A percentile compares a stretch with the other conserved stretches of the same genome.
Conservation (phyloP, 2,888 invertebrate species). For the Arctia plantaginis region DNA sequence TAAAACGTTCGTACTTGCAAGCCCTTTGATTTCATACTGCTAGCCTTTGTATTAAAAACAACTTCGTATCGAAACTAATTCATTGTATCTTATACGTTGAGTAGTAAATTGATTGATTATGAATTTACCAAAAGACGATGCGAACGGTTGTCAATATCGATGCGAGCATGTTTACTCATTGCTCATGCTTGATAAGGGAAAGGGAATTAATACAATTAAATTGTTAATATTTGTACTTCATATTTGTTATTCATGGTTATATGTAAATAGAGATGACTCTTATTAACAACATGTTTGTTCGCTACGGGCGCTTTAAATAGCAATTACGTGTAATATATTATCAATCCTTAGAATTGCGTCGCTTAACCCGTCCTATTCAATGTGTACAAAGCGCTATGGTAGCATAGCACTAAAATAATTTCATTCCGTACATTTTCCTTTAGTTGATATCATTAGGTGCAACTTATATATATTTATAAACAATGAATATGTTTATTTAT, state of each 20-base stretch:
- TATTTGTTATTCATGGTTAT: constrained; percentile 27
- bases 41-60: constrained; percentile 24
- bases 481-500: not conserved
- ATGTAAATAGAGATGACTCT: constrained; percentile 26
- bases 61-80: not conserved
- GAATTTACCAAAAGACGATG: not conserved
- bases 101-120: not conserved
- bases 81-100: not conserved
- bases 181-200: constrained; percentile 25
- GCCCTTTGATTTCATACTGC: constrained; percentile 74
- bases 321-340: constrained; percentile 11
- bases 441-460: constrained; percentile 34
- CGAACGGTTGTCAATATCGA: constrained; percentile 15
- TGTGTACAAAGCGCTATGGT: constrained; percentile 3
- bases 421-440: constrained; percentile 40
- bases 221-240: constrained; percentile 32
- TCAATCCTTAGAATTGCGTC: constrained; percentile 14
- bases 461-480: not conserved
- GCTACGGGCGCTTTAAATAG: constrained; percentile 12
- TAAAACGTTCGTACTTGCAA: constrained; percentile 79
- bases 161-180: constrained; percentile 8
- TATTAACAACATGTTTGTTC: constrained; percentile 21
- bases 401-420: constrained; percentile 3
- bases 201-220: constrained; percentile 16
- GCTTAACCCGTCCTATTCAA: constrained; percentile 10